Evolutionary conservation across 1,140 invertebrate species (phyloP), one percentile per base, ranked within the genome.

Genomic region (Aphaenogaster rudis): DNA sequence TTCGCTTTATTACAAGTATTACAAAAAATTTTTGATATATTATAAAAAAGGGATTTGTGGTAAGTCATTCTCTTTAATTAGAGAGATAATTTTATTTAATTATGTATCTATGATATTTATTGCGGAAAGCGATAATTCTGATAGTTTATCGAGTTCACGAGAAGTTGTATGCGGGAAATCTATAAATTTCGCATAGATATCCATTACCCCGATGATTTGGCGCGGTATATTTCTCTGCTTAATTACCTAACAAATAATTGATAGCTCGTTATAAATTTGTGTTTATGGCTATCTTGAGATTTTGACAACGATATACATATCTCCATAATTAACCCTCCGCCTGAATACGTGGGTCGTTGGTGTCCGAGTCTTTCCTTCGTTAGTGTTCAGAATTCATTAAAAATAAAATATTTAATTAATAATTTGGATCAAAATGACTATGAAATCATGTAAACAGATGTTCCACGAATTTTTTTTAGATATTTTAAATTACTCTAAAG

Each of bases 151-250:
- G 61, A 48, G 4, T 57, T 54, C 0, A 36, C 17, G 17, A 17
- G 33, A 66, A 81, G 7, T 71, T n/a, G 33, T 7, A 81, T 57
- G 36, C 21, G 42, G 15, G 9, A 21, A 5, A 59, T 71, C 36
- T 45, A 81, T 81, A 71, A 81, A 82, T 82, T 59, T 59, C 15
- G 61, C 61, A 79, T 79, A 66, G 15, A 45, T 64, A 64, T 78
- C 57, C 21, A 45, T 61, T 63, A 78, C 13, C 17, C 45, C 9
- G 39, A 78, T 78, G 42, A 78, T 61, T 33, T 63, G 5, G 8
- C 15, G 8, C 21, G 15, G 15, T 17, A 45, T 8, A 45, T 81
- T 72, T 45, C n/a, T 54, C 36, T 21, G 48, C 13, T 57, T 72
- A 36, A 82, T 82, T 72, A 5, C 8, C 21, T n/a, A 81, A 81